Evolutionary conservation across 2,113 vertebrate species (phyloP).

Genomic region (Tenrec ecaudatus): DNA sequence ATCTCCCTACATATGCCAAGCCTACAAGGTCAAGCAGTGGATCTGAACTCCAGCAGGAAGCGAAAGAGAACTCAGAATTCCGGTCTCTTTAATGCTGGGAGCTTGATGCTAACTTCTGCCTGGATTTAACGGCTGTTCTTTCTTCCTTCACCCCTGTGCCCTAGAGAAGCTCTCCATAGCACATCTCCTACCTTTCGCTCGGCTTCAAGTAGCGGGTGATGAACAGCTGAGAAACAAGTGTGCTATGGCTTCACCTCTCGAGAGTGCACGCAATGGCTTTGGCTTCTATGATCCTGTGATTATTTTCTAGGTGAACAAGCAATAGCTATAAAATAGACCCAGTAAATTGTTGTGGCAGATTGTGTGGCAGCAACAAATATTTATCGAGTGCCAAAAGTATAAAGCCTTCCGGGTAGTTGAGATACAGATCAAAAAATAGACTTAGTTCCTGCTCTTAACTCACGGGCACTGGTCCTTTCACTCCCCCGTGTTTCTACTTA

Average conservation of each 20-base stretch:
- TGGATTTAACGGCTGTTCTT: conserved; percentile 54
- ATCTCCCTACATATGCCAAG: not conserved
- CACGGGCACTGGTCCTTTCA: not conserved
- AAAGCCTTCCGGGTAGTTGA: conserved; percentile 55
- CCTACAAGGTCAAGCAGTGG: not conserved
- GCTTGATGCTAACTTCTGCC: not conserved
- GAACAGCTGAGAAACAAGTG: conserved; percentile 28
- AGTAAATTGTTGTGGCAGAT: conserved; percentile 68
- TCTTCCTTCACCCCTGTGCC: conserved; percentile 20
- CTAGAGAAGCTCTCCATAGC: conserved; percentile 40
- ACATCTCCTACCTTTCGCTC: conserved; percentile 39
- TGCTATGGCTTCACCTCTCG: not conserved
- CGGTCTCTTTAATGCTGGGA: conserved; percentile 3
- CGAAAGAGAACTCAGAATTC: not conserved
- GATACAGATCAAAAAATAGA: conserved; percentile 44
- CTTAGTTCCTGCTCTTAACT: conserved; percentile 55
- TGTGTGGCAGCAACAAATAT: conserved; percentile 63
- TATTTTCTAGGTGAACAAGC: conserved; percentile 63
- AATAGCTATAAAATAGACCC: conserved; percentile 63
- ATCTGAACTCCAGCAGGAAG: not conserved
- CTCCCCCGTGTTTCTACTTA: conserved; percentile 43
- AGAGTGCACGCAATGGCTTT: not conserved
- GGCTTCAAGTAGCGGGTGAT: conserved; percentile 27
- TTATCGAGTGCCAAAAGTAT: conserved; percentile 65
- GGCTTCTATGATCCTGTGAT: conserved; percentile 52